Base-by-base conservation (phyloP, 2,888 invertebrate species). In the Stenurella melanura region DNA sequence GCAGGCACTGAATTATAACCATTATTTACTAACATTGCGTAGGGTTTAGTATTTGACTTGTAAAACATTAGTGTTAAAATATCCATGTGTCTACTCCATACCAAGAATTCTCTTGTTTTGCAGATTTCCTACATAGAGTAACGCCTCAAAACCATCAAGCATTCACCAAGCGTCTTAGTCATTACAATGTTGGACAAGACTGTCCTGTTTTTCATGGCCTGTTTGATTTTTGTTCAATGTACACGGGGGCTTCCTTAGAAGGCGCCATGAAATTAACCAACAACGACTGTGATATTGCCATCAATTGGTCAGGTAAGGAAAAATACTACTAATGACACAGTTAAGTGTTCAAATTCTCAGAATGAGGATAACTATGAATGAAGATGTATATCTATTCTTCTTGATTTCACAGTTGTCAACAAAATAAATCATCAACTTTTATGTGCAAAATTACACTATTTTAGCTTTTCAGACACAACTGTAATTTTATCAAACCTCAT, bases 101-200 rank as follows among this genome's bases (percentile, higher is more conserved):
- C n/a, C 4, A 50, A n/a, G n/a, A 7, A 12, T 0, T 50, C 1
- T 50, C n/a, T 50, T n/a, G 10, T 63, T 68, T 85, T 87, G 58
- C 75, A 77, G 97, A 98, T 86, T 99, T 99, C 87, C 90, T 99
- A 15, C 96, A 97, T 89, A 93, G 96, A 86, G 98, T 99, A 0
- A 97, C 98, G 0, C 99, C 99, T 1, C 96, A 97, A 87, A 98
- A 97, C 89, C 95, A 98, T 75, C 97, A 98, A 88, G 94, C 93
- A 68, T 98, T 95, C 88, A 97, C 98, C 0, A 98, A 98, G 89
- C 96, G 96, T 87, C 90, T 99, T 9, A 94, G 95, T 38, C 96
- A 97, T 86, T 99, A 98, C 89, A 99, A 99, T 90, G 98, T 99
- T 0, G 99, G 99, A 0, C 99, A 99, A 88, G 99, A 99, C 88